These are phyloP conservation scores for Rhinopomastus cyanomelas DNA, from an alignment of 2,113 vertebrate genomes.

Conservation along the genomic window DNA sequence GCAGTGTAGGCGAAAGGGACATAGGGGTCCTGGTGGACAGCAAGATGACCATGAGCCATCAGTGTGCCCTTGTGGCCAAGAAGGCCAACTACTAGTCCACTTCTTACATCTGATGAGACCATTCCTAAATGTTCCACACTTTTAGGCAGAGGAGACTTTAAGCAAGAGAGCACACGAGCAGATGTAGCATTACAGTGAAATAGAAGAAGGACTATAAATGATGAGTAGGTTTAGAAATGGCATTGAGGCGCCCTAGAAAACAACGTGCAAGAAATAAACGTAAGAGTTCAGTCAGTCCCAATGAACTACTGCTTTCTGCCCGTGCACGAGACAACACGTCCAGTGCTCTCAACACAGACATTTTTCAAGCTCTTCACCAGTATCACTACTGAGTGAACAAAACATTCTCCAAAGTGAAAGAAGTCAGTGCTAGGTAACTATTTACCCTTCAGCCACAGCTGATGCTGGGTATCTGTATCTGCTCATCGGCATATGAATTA, in stretches of 20 bases:
- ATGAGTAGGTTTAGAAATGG: background rate
- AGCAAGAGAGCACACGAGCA: background rate
- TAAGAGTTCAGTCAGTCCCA: background rate
- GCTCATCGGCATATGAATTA: too few relatives aligned
- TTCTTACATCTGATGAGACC: too few relatives aligned
- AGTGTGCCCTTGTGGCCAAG: too few relatives aligned
- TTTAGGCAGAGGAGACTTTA: background rate
- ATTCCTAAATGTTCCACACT: background rate
- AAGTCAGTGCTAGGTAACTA: background rate
- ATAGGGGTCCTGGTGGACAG: too few relatives aligned
- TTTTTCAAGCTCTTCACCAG: background rate
- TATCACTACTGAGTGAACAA: background rate
- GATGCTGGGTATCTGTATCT: background rate
- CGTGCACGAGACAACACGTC: background rate
- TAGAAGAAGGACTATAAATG: background rate
- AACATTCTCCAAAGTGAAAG: background rate
- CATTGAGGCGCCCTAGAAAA: background rate
- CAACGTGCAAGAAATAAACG: background rate
- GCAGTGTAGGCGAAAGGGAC: too few relatives aligned
- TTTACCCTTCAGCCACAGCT: background rate
- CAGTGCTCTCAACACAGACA: background rate
- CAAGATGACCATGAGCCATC: too few relatives aligned
- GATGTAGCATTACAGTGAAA: background rate
- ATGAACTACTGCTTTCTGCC: background rate
- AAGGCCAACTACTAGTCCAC: too few relatives aligned